Evolutionary conservation across 2,888 invertebrate genomes (phyloP), one percentile per base, ranked within the genome.

Genomic region (Ophion slaviceki): DNA sequence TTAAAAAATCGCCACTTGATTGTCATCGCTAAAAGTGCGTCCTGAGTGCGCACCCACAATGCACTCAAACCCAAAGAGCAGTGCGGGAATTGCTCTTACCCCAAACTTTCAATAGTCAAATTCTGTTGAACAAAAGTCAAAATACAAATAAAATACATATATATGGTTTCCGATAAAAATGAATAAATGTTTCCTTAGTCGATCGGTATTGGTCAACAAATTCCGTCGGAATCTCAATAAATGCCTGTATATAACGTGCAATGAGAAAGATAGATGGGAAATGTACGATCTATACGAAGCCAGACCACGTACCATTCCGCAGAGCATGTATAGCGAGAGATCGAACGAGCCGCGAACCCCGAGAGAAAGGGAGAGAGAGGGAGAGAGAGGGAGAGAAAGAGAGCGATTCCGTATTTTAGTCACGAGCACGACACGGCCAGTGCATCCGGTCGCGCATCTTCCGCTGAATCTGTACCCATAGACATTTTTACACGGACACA

Each of bases 401-500:
- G 20, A 61, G 10, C 7, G 24, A 61, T 61, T 85, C 78, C 67
- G 83, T 86, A 87, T 87, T 87, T 86, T 77, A 68, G 86, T 86
- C 87, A 87, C 87, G 86, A 77, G 77, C 71, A 82, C 86, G 77
- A 84, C 83, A 86, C 84, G 84, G 84, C 79, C 71, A 78, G 74
- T 75, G 84, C 86, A 86, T 87, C 87, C 86, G 87, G 87, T 87
- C 82, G 79, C 82, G 79, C 79, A 86, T 80, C 83, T 87, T 87
- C 87, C 84, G 84, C 28, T 66, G 71, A 67, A 82, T 77, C 67
- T 68, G 67, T 68, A 67, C 74, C 45, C 53, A 80, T 45, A 59
- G 67, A 67, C 14, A 77, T 59, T 67, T 77, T 67, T 45, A 59
- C 24, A 59, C 59, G 40, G 6, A n/a, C 14, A 28, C 6, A 59